A percentile compares a stretch with the other conserved stretches of the same genome.
phyloP scores from a whole-genome alignment of 35 echinoderm and acorn worm genomes.

The Ophioderma brevispina region DNA sequence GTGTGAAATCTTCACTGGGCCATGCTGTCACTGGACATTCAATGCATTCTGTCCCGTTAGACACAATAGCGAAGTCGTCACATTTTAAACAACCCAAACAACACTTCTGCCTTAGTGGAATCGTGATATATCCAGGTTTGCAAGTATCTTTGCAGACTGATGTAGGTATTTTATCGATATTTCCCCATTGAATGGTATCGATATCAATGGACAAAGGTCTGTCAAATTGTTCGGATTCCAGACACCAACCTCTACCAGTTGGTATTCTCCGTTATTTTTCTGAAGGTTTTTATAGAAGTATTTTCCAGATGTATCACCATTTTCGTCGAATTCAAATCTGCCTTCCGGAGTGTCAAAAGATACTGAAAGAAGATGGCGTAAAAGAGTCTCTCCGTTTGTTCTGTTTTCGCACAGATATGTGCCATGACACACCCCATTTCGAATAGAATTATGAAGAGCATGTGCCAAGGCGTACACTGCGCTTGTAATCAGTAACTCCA shows the following conservation, averaged over 20 bases:
- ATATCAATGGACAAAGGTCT: background rate
- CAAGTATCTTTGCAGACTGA: background rate
- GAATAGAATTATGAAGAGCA: constrained; percentile 8
- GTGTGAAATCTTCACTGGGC: background rate
- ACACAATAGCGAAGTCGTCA: background rate
- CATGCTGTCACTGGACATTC: background rate
- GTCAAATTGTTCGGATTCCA: background rate
- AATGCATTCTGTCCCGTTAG: background rate
- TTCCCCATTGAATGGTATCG: background rate
- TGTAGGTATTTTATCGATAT: background rate
- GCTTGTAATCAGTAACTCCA: background rate
- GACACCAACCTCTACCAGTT: background rate
- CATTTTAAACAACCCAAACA: background rate
- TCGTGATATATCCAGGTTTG: background rate
- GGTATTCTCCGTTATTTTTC: background rate
- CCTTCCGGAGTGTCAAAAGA: background rate
- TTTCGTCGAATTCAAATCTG: constrained; percentile 7
- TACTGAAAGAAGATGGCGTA: background rate
- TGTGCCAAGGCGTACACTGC: constrained; percentile 41
- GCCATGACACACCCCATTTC: background rate
- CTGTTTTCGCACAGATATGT: background rate
- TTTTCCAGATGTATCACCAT: constrained; percentile 17
- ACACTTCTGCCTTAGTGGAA: background rate
- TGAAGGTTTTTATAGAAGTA: background rate
- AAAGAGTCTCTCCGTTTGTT: background rate